Base-by-base conservation (phyloP, 2,797 vertebrate genomes). In the Octomys mimax region DNA sequence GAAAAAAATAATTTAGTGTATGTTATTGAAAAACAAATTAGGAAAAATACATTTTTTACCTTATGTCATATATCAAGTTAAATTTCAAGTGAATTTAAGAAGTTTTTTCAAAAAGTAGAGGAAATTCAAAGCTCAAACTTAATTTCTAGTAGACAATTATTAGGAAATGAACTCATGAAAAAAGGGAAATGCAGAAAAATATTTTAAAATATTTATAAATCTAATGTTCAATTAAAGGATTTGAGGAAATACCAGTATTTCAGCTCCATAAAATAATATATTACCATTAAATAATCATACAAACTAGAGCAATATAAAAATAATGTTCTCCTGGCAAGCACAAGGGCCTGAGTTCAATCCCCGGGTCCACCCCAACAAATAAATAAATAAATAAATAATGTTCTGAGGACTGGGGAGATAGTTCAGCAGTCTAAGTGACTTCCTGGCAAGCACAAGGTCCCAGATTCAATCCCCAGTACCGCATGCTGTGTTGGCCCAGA, bases 111-210 rank as follows among this genome's bases (percentile, higher is more conserved):
- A 52, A 77, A 87, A 52, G 42, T n/a, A 26, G 49, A 92, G 54
- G 39, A 92, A 64, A 82, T 64, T 75, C 28, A 83, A 94, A 94
- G 36, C 18, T 39, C 26, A 84, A 80, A 94, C 73, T 88, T 85
- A 49, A 82, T 89, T 94, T 95, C 82, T 94, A 52, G 12, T 81
- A 91, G 24, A 62, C 21, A 73, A 66, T 66, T 46, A 81, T 83
- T 91, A 39, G 59, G 10, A 96, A 91, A 96, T 11, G 85, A 93
- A 83, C 54, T n/a, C 52, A 84, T 68, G 28, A 39, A 59, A 77
- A 78, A 87, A 12, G n/a, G 83, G 24, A 97, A 84, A 77, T 59
- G 18, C 24, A 88, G 80, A 94, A 91, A 91, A 19, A 26, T 61
- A 71, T 64, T 49, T n/a, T 81, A 33, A 78, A 16, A 95, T 61